Base-by-base conservation (phyloP, 2,888 invertebrate species). In the Candidula unifasciata region DNA sequence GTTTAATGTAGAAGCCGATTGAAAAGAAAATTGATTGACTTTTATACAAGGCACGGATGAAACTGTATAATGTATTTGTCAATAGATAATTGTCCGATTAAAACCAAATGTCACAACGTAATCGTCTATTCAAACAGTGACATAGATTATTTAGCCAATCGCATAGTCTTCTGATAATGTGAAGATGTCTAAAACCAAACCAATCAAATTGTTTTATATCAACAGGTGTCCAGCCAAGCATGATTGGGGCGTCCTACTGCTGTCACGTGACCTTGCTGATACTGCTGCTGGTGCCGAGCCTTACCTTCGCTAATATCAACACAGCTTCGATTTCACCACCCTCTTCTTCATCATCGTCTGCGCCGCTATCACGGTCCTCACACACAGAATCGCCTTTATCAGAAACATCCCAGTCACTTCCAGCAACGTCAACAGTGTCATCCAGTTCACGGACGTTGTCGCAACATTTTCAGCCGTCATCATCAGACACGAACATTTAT, bases 211-310 rank as follows among this genome's bases (percentile, higher is more conserved):
- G 66, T 21, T 73, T 16, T 83, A 1, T 77, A 1, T 74, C 54
- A 27, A 33, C 90, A 91, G 91, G 91, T 88, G 91, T 88, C 88
- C 85, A 69, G 87, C 86, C 89, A 90, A 91, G 89, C 88, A 91
- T 91, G 91, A 90, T 88, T 87, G 89, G 88, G 86, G 87, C 85
- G 86, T 88, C 88, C 88, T 86, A 86, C 86, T 84, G 88, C 81
- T 87, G 84, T 77, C 86, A 88, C 88, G 84, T 90, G 87, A 88
- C 90, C 86, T 88, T 90, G 86, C 87, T 89, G 85, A 88, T 90
- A 85, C 88, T 90, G 86, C 87, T 89, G 87, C 88, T 88, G 87
- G 82, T 89, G 87, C 85, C 89, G 85, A 88, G 87, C 82, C 80
- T 86, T 54, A 83, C 87, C 82, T 83, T 83, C 64, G 83, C 85